Evolutionary conservation across 2,888 invertebrate genomes (phyloP), one percentile per base, ranked within the genome.

Genomic region (Drosophila gaucha): DNA sequence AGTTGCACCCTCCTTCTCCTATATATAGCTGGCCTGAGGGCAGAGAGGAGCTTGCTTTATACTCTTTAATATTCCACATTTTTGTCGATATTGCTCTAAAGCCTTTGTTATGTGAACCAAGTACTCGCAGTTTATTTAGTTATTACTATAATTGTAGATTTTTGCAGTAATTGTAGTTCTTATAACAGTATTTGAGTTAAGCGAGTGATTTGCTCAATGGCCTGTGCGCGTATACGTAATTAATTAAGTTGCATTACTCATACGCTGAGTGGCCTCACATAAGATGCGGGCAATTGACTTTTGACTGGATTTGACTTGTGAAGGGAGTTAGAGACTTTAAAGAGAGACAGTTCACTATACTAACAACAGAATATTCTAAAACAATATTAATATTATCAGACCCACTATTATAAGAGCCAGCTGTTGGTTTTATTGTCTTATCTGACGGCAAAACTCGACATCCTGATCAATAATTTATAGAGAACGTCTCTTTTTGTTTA

Each of bases 181-280:
- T 35, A 18, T 12, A 10, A 10, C 12, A 12, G 24, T 38, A 24
- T 55, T 30, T 38, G 22, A 46, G 30, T 35, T 55, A 38, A 47
- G 30, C 26, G 35, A 58, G n/a, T 41, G 43, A 43, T 62, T 49
- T 56, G 51, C 30, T 51, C 50, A 67, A 59, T 60, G 52, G 47
- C n/a, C 36, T 10, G 38, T 20, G 26, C 39, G n/a, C 75, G 78
- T 78, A 84, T 78, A 64, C 59, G 59, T 72, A 69, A 86, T 78
- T 84, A 66, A 84, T 77, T 71, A 60, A 51, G 56, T 49, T 49
- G 44, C 54, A 76, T 86, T 84, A 72, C 67, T 43, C 59, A 80
- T 70, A 67, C 70, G 70, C 49, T 50, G 9, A 49, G 50, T 58
- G 62, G 28, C 49, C 28, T 41, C 39, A 6, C 58, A 59, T 58